Conservation (phyloP, 2,797 vertebrate genomes). For the Gobio occitaniae region DNA sequence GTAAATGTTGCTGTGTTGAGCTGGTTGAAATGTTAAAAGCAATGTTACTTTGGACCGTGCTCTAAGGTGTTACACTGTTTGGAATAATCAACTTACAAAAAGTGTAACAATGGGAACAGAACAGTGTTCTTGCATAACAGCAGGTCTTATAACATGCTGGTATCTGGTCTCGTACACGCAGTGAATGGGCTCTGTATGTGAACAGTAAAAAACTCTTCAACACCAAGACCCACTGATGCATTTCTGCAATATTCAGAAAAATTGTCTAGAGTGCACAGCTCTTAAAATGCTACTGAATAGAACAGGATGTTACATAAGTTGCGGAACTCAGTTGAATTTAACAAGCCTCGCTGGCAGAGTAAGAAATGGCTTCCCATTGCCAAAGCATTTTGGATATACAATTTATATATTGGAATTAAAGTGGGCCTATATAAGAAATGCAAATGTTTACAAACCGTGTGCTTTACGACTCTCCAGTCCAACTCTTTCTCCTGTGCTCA, state of each 20-base stretch:
- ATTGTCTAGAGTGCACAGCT: conserved; percentile 41
- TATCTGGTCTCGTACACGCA: neutral
- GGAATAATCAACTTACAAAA: neutral
- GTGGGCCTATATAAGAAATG: conserved; percentile 48
- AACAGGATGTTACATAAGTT: conserved; percentile 65
- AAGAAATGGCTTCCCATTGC: conserved; percentile 51
- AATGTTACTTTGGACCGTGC: neutral
- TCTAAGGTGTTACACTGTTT: neutral
- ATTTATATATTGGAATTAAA: conserved; percentile 58
- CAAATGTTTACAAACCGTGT: conserved; percentile 51
- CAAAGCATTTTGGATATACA: conserved; percentile 54
- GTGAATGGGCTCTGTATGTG: neutral
- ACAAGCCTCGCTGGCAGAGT: conserved; percentile 58
- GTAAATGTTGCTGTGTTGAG: neutral
- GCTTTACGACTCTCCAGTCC: conserved; percentile 15
- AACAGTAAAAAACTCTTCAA: neutral
- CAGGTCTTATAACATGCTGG: neutral
- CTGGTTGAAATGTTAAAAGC: neutral
- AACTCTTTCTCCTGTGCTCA: neutral
- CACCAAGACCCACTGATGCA: neutral
- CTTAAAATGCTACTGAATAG: conserved; percentile 52
- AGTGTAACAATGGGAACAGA: neutral
- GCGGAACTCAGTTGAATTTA: conserved; percentile 53
- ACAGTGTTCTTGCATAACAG: neutral
- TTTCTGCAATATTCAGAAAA: conserved; percentile 1